phyloP scores from a whole-genome alignment of 2,888 invertebrate genomes.

The Platerodrilus igneus region DNA sequence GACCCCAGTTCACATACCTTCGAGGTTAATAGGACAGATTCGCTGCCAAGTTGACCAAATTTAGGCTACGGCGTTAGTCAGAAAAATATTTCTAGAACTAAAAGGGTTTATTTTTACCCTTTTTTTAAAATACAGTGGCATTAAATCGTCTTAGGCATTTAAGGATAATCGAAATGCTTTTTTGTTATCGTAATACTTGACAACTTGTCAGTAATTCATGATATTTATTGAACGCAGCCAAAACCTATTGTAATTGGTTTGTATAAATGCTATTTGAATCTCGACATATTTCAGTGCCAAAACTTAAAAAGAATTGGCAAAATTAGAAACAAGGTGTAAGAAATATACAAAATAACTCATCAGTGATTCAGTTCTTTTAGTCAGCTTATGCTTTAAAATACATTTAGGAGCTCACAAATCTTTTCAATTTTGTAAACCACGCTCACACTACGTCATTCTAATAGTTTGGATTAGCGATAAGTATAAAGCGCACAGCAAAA shows the following conservation, averaged over 20 bases:
- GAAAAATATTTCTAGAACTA: slow-evolving; percentile 22
- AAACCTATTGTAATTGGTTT: slow-evolving; percentile 15
- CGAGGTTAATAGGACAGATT: slow-evolving; percentile 25
- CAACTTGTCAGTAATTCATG: slow-evolving; percentile 16
- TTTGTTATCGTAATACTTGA: too few species aligned
- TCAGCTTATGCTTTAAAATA: too few species aligned
- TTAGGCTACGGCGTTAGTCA: slow-evolving; percentile 22
- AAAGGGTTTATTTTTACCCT: slow-evolving; percentile 22
- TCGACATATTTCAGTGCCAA: slow-evolving; percentile 11
- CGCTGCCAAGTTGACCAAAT: slow-evolving; percentile 23
- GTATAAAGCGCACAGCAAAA: too few species aligned
- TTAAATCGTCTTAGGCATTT: too few species aligned
- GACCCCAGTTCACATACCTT: slow-evolving; percentile 25
- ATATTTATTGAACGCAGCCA: slow-evolving; percentile 1
- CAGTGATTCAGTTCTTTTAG: too few species aligned
- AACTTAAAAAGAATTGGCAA: slow-evolving; percentile 15
- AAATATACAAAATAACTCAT: too few species aligned
- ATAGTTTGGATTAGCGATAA: too few species aligned
- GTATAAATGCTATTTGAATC: slow-evolving; percentile 19
- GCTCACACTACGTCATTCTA: too few species aligned
- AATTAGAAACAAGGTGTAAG: slow-evolving; percentile 16
- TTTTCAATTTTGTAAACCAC: too few species aligned
- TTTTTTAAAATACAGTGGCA: slow-evolving; percentile 8
- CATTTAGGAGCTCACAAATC: too few species aligned
- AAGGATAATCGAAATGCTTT: too few species aligned